These are phyloP conservation scores for Platysteira castanea DNA, from an alignment of 2,113 vertebrate genomes.

Conservation along the genomic window DNA sequence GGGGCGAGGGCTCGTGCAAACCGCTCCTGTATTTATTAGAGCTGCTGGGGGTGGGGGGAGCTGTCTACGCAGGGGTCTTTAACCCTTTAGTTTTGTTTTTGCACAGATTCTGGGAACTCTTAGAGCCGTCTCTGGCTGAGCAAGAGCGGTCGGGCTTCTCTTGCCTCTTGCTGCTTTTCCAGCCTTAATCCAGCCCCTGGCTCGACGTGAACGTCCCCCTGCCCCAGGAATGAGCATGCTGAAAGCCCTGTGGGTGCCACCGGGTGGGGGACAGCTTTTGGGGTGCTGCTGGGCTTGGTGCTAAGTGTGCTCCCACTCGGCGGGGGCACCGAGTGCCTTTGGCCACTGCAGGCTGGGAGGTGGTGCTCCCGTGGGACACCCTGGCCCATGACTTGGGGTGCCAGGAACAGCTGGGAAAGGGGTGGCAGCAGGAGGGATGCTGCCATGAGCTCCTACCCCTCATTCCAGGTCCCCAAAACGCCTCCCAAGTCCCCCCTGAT, in stretches of 20 bases:
- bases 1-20: background rate
- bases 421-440: background rate
- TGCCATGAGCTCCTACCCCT: background rate
- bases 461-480: background rate
- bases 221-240: background rate
- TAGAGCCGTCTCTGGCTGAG: background rate
- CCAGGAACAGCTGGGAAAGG: background rate
- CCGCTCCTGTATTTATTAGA: background rate
- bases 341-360: background rate
- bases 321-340: conserved; percentile 26
- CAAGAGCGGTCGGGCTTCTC: background rate
- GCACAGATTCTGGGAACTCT: conserved; percentile 32
- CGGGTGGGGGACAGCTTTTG: background rate
- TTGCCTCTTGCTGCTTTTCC: conserved; percentile 2
- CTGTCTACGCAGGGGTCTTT: background rate
- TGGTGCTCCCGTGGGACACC: background rate
- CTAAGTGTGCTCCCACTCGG: background rate
- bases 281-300: conserved; percentile 18
- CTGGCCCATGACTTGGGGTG: rapidly evolving
- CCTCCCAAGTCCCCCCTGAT: rapidly evolving
- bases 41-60: background rate
- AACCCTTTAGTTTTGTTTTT: conserved; percentile 47
- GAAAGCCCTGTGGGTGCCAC: background rate
- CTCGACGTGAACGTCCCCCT: rapidly evolving
- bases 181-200: conserved; percentile 28